Conservation (phyloP, 2,113 vertebrate species). For the Cromileptes altivelis region DNA sequence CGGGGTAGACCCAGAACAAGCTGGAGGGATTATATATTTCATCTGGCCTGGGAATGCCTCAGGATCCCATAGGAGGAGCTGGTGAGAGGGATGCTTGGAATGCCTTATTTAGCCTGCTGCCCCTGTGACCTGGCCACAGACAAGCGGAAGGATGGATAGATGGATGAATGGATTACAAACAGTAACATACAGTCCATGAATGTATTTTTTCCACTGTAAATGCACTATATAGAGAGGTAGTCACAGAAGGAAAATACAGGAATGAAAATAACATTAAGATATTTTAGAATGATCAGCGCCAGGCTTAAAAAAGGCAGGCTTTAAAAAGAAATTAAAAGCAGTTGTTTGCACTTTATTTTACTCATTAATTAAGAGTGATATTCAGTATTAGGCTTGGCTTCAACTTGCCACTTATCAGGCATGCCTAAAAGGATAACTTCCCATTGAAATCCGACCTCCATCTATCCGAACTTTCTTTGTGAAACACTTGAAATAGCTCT, state of each 20-base stretch:
- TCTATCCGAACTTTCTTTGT: slow-evolving; percentile 16
- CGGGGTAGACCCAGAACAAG: too few species aligned
- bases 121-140: too few species aligned
- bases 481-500: slow-evolving; percentile 28
- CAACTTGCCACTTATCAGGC: neutral
- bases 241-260: neutral
- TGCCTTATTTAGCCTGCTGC: too few species aligned
- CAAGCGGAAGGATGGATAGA: too few species aligned
- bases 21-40: too few species aligned
- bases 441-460: slow-evolving; percentile 10
- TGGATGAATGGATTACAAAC: neutral
- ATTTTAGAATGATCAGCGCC: neutral
- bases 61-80: too few species aligned
- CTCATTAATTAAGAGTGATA: neutral
- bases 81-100: too few species aligned
- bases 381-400: neutral
- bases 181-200: neutral
- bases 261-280: neutral
- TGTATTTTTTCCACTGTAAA: neutral
- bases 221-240: neutral
- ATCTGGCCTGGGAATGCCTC: too few species aligned
- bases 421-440: neutral
- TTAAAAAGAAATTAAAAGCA: neutral
- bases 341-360: neutral
- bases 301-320: neutral